Conservation (phyloP, 2,888 invertebrate genomes). For the Zonitis immaculata region DNA sequence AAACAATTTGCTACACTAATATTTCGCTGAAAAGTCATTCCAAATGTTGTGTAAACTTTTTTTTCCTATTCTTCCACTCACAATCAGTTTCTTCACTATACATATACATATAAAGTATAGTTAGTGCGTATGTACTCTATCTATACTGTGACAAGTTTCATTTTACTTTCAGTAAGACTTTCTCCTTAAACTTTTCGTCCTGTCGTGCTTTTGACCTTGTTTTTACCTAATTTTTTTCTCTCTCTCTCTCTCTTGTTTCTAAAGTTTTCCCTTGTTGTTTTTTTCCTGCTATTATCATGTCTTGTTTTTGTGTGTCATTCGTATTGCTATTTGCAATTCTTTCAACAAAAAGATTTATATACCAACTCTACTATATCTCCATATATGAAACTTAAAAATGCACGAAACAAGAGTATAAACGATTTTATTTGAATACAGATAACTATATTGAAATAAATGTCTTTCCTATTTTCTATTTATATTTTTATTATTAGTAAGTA, state of each 20-base stretch:
- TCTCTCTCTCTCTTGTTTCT: not conserved
- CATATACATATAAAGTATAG: too few relatives aligned
- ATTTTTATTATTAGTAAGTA: too few relatives aligned
- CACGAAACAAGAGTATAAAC: too few relatives aligned
- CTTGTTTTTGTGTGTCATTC: slow-evolving; percentile 31
- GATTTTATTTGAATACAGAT: not conserved
- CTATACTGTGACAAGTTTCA: slow-evolving; percentile 3
- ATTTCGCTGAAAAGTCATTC: slow-evolving; percentile 26
- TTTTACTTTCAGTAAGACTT: slow-evolving; percentile 20
- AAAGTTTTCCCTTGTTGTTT: not conserved
- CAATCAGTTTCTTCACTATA: slow-evolving; percentile 19
- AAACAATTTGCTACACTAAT: slow-evolving; percentile 28
- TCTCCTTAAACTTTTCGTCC: slow-evolving; percentile 18
- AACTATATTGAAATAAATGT: too few relatives aligned
- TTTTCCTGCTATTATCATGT: slow-evolving; percentile 20
- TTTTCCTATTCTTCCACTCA: too few relatives aligned
- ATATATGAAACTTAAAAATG: slow-evolving; percentile 18
- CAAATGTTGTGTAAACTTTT: slow-evolving; percentile 26
- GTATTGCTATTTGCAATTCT: slow-evolving; percentile 28
- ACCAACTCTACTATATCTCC: slow-evolving; percentile 15
- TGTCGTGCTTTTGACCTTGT: slow-evolving; percentile 25
- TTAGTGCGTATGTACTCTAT: too few relatives aligned
- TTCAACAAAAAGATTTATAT: slow-evolving; percentile 22
- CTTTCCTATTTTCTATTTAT: too few relatives aligned
- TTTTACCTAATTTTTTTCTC: not conserved